Conservation (phyloP, 2,113 vertebrate genomes). For the Ceyx cyanopectus region DNA sequence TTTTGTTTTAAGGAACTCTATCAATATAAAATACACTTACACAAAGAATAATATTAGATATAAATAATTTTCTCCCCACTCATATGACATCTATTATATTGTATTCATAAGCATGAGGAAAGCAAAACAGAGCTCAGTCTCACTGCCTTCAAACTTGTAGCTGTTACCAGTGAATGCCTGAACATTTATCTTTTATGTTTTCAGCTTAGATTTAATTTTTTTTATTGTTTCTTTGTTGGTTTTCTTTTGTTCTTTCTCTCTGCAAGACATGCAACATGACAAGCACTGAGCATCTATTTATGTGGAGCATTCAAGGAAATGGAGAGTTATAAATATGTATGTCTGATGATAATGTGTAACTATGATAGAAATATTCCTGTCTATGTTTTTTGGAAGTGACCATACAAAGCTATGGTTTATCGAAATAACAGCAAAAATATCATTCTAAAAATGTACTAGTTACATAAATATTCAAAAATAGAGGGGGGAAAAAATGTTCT, state of each 20-base stretch:
- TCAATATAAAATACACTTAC: not conserved
- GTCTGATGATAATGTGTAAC: not conserved
- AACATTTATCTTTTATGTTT: constrained; percentile 5
- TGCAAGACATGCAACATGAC: constrained; percentile 55
- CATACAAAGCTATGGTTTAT: not conserved
- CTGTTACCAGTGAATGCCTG: not conserved
- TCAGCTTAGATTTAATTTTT: not conserved
- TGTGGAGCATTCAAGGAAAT: constrained; percentile 36
- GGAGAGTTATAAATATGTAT: constrained; percentile 65
- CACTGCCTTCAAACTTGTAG: not conserved
- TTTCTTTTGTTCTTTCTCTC: constrained; percentile 52
- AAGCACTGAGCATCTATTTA: constrained; percentile 40
- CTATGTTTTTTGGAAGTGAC: not conserved
- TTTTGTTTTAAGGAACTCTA: not conserved
- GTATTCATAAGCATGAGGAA: not conserved
- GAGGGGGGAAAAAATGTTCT: not conserved
- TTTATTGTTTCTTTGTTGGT: constrained; percentile 20
- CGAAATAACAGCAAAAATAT: not conserved
- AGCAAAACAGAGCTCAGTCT: not conserved
- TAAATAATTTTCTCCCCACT: not conserved
- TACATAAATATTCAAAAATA: not conserved
- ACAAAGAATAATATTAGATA: not conserved
- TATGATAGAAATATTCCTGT: not conserved
- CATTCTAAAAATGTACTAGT: not conserved
- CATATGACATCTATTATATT: not conserved